A percentile compares a stretch with the other conserved stretches of the same genome.
Conservation (phyloP, 2,113 vertebrate species). For the Hiodon tergisus region DNA sequence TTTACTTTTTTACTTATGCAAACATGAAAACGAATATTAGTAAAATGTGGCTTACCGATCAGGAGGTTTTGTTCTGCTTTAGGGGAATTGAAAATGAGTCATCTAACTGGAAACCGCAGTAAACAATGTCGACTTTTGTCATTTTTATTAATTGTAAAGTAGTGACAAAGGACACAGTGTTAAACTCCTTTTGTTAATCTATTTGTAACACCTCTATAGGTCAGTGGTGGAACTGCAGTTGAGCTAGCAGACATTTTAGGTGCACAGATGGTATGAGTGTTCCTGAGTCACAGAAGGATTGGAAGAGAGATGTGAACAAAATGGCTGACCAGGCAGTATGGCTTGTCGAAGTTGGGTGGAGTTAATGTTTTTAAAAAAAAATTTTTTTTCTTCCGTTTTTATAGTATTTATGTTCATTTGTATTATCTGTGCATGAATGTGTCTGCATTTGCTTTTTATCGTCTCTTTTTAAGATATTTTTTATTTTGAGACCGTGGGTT, state of each 20-base stretch:
- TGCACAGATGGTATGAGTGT: background rate
- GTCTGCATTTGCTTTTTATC: too few relatives aligned
- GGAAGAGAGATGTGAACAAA: conserved; percentile 7
- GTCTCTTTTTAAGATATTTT: too few relatives aligned
- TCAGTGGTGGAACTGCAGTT: conserved; percentile 12
- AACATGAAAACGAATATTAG: background rate
- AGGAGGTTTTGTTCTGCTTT: background rate
- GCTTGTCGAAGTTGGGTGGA: conserved; percentile 64
- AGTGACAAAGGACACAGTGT: background rate
- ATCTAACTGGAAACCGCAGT: too few relatives aligned
- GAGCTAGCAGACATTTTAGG: conserved; percentile 21
- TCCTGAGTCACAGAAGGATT: background rate
- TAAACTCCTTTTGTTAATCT: background rate
- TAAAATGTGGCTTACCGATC: background rate
- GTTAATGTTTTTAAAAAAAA: conserved; percentile 37
- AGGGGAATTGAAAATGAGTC: too few relatives aligned
- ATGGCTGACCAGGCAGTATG: conserved; percentile 11
- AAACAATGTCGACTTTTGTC: background rate
- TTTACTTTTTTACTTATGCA: background rate
- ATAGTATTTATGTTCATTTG: too few relatives aligned
- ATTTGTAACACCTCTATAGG: conserved; percentile 20
- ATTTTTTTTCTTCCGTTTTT: conserved; percentile 1
- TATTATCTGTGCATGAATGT: too few relatives aligned
- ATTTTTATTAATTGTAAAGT: background rate
- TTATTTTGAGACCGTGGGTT: too few relatives aligned